Evolutionary conservation across 2,113 vertebrate genomes (phyloP), one percentile per base, ranked within the genome.

Genomic region (Trematocara marginatum): DNA sequence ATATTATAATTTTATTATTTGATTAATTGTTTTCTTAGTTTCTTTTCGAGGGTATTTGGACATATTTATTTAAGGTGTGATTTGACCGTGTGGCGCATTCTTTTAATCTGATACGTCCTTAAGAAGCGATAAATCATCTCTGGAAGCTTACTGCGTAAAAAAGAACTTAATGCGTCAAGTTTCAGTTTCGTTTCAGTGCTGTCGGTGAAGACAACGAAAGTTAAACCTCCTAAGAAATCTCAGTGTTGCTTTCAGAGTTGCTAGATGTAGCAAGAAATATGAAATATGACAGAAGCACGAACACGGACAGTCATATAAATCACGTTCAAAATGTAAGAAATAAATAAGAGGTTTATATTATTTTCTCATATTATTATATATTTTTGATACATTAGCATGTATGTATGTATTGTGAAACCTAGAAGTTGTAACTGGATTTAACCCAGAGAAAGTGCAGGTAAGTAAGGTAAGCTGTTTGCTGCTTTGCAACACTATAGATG

Each of bases 131-230:
- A 2, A 82, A 31, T 23, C 26, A 34, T 10, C 11, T 6, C 15
- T 1, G 3, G 10, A 6, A 15, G n/a, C 10, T 13, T 26, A 56
- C 5, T 7, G 9, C 16, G 34, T 34, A 84, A 26, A 4, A 1
- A 35, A 5, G 6, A 26, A 26, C 3, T 16, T 1, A 4, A 6
- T 4, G 34, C 20, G 15, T 4, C 6, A 10, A 13, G 80, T 93
- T 94, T 95, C 87, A 45, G 76, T 95, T 96, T 96, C 91, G 87
- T 94, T 95, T 95, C 91, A 8, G 4, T 31, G 3, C 2, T 3
- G 4, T 59, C 5, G 1, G 6, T 3, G 1, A 11, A 9, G 2
- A 7, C 11, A 87, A 56, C 74, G 86, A 93, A 90, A 93, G 52
- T 85, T 52, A 90, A 57, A 31, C 69, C 3, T 38, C 11, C 66